Evolutionary conservation across 1,140 invertebrate species (phyloP), one percentile per base, ranked within the genome.

Genomic region (Scaptomyza graminum): DNA sequence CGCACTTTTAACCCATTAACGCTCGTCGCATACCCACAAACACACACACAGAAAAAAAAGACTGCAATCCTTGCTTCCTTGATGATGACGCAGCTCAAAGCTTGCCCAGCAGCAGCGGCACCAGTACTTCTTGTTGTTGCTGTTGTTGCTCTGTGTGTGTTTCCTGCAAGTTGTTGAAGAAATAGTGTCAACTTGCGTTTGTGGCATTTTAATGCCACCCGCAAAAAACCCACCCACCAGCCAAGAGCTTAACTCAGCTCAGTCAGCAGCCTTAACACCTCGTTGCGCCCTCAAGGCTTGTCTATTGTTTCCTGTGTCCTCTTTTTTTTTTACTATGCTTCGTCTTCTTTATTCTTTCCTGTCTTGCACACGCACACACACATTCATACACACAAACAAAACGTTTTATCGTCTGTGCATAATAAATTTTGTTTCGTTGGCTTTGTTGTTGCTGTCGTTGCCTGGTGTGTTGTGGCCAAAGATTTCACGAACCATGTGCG

Each of bases 1-100:
- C 81, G 81, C 81, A 85, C 81, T 85, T 87, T 85, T 85, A 85
- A 85, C 81, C 82, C 81, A 85, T 85, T 85, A 85, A 85, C 81
- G 81, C 81, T 74, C 76, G 51, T 41, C 37, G 74, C 46, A 43
- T 34, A 34, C 31, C 1, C 8, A 34, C 7, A 34, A 1, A 34
- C 7, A 34, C 7, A 34, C 7, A 31, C 31, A 22, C 31, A 41
- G n/a, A n/a, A n/a, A 70, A 70, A 70, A 66, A 76, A 18, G 16
- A 57, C 68, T 54, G 39, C 61, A 57, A 43, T 39, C 12, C 47
- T 34, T 50, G 66, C 71, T 85, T 87, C 66, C 78, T 78, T 78
- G 82, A 77, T 78, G 82, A 77, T 85, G 81, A 85, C 82, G 81
- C 69, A 57, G 78, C 82, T 65, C 69, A 81, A 84, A 87, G 71